These are phyloP conservation scores for Hyperoplus lanceolatus DNA, from an alignment of 2,797 vertebrate genomes.

Conservation along the genomic window DNA sequence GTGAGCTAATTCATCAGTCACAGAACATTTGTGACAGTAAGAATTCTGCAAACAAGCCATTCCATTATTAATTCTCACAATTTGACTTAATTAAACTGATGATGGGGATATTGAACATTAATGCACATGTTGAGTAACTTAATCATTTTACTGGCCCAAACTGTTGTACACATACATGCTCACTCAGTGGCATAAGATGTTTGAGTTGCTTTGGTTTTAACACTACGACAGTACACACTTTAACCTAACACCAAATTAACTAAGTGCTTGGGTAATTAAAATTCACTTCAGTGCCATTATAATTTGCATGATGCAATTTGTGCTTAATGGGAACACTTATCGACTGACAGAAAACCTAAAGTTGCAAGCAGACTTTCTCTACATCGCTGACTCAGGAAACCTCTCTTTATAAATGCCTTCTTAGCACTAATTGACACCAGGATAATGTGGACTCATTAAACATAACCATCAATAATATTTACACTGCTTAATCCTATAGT, in stretches of 20 bases:
- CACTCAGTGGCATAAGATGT: not conserved
- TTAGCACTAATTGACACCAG: slow-evolving; percentile 60
- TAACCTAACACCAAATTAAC: not conserved
- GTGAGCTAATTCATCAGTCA: not conserved
- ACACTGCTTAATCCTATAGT: slow-evolving; percentile 21
- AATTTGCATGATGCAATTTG: slow-evolving; percentile 29
- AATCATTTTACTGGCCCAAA: not conserved
- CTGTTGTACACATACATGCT: not conserved
- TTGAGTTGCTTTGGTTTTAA: not conserved
- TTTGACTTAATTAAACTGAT: not conserved
- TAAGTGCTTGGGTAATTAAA: slow-evolving; percentile 2
- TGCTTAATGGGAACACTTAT: slow-evolving; percentile 23
- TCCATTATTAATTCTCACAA: not conserved
- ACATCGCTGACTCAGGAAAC: slow-evolving; percentile 47
- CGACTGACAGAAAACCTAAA: slow-evolving; percentile 27
- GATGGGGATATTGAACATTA: not conserved
- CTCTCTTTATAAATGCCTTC: slow-evolving; percentile 31
- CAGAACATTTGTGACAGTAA: not conserved
- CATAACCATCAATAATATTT: slow-evolving; percentile 59
- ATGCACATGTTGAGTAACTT: not conserved
- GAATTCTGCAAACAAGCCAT: not conserved
- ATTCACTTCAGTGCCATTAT: slow-evolving; percentile 14
- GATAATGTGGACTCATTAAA: slow-evolving; percentile 62
- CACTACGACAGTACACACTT: not conserved
- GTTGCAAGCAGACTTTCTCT: slow-evolving; percentile 31